phyloP scores from a whole-genome alignment of 2,113 vertebrate genomes.

The Ictalurus punctatus region DNA sequence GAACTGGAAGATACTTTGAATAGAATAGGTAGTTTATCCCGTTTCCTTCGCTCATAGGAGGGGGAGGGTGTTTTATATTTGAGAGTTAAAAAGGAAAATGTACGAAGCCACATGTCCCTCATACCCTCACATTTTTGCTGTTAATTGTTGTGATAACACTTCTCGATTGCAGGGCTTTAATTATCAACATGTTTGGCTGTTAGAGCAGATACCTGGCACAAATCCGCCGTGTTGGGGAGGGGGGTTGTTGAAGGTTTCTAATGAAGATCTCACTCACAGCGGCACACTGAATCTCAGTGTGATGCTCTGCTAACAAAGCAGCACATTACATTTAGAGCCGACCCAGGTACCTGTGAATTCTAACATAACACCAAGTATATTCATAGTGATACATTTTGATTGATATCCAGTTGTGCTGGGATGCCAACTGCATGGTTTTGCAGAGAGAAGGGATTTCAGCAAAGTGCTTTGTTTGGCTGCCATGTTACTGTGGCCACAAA shows the following conservation, averaged over 20 bases:
- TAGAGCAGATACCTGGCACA: conserved; percentile 56
- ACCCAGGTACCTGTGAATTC: conserved; percentile 73
- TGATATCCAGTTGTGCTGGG: conserved; percentile 72
- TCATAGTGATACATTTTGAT: conserved; percentile 75
- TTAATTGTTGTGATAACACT: conserved; percentile 66
- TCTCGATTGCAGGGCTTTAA: conserved; percentile 58
- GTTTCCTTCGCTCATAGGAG: not conserved
- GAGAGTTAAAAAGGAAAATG: not conserved
- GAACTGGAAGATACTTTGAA: conserved; percentile 15
- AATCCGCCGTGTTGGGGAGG: conserved; percentile 40
- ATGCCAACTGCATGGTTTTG: conserved; percentile 40
- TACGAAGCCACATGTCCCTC: conserved; percentile 54
- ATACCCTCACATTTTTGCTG: conserved; percentile 53
- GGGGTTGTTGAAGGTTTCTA: conserved; percentile 57
- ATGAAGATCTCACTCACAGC: conserved; percentile 63
- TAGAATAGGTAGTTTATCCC: not conserved
- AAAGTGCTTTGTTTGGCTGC: conserved; percentile 34
- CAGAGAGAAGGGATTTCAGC: not conserved
- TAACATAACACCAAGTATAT: conserved; percentile 72
- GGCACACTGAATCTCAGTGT: conserved; percentile 58
- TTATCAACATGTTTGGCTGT: conserved; percentile 63
- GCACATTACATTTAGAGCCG: conserved; percentile 65
- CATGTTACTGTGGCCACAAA: conserved; percentile 36
- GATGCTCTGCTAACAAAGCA: conserved; percentile 69
- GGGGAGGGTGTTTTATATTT: not conserved